phyloP scores from a whole-genome alignment of 2,113 vertebrate genomes.

The Nettapus auritus region DNA sequence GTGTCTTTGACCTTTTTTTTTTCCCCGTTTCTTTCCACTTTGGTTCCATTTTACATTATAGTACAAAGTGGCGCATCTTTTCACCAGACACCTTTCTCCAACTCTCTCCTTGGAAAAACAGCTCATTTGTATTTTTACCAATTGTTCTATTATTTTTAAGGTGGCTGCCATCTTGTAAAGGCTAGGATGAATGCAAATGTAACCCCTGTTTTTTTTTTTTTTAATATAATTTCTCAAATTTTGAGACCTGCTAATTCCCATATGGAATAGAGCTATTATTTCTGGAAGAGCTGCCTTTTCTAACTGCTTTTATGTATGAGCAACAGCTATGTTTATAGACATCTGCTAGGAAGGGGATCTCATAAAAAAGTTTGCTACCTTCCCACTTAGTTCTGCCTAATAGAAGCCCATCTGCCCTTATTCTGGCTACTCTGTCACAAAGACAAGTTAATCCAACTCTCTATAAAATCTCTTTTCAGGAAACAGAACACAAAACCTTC shows the following conservation, averaged over 20 bases:
- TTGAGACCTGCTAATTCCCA: neutral
- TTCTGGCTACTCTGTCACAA: neutral
- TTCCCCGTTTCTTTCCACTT: neutral
- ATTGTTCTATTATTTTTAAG: neutral
- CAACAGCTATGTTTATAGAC: neutral
- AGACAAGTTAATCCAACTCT: neutral
- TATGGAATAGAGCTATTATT: neutral
- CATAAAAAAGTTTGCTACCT: neutral
- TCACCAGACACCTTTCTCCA: neutral
- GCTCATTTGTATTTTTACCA: neutral
- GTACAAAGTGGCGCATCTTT: neutral
- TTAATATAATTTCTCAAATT: neutral
- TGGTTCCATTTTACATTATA: neutral
- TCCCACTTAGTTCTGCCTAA: neutral
- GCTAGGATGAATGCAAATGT: neutral
- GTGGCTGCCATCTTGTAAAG: neutral
- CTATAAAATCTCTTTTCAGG: neutral
- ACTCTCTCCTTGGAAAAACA: neutral
- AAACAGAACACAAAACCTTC: neutral
- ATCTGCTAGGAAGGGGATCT: neutral
- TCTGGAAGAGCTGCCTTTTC: neutral
- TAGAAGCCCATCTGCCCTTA: neutral
- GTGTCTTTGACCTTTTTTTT: neutral
- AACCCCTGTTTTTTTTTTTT: neutral
- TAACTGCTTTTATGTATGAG: neutral